These are phyloP conservation scores for Theonella swinhoei DNA, from an alignment of 37 sponge, comb jelly and placozoan species.

Conservation along the genomic window DNA sequence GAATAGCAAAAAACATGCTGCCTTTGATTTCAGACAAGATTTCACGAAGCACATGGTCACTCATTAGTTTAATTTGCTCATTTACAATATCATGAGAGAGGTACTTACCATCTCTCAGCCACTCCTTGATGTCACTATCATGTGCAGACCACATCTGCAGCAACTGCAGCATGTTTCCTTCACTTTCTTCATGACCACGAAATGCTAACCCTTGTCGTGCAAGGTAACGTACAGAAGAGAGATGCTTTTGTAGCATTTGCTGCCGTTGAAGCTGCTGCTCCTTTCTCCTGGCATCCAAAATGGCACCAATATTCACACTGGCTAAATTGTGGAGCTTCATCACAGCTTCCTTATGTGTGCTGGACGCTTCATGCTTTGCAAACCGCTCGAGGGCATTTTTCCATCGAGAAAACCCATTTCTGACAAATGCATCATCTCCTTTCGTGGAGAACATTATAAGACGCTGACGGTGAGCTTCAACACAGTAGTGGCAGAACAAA, in stretches of 20 bases:
- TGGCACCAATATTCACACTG: not conserved
- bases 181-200: slow-evolving; percentile 46
- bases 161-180: slow-evolving; percentile 43
- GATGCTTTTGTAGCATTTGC: slow-evolving; percentile 31
- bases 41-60: not conserved
- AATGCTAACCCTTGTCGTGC: slow-evolving; percentile 23
- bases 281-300: not conserved
- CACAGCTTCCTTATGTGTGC: slow-evolving; percentile 36
- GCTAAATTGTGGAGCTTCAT: slow-evolving; percentile 20
- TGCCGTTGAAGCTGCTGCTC: slow-evolving; percentile 16
- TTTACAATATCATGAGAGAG: slow-evolving; percentile 28
- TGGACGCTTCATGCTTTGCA: slow-evolving; percentile 5
- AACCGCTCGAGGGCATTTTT: slow-evolving; percentile 24
- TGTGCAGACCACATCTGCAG: not conserved
- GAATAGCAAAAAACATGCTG: slow-evolving; percentile 2
- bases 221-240: slow-evolving; percentile 20
- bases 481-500: slow-evolving; percentile 45
- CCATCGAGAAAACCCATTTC: slow-evolving; percentile 46
- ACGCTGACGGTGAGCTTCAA: not conserved
- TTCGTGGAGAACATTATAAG: slow-evolving; percentile 7
- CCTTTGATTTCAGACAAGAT: slow-evolving; percentile 5
- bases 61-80: slow-evolving; percentile 45
- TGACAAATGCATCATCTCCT: slow-evolving; percentile 35
- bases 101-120: slow-evolving; percentile 19
- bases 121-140: not conserved